Evolutionary conservation across 2,113 vertebrate genomes (phyloP).

Genomic region (Ptychochromis oligacanthus): DNA sequence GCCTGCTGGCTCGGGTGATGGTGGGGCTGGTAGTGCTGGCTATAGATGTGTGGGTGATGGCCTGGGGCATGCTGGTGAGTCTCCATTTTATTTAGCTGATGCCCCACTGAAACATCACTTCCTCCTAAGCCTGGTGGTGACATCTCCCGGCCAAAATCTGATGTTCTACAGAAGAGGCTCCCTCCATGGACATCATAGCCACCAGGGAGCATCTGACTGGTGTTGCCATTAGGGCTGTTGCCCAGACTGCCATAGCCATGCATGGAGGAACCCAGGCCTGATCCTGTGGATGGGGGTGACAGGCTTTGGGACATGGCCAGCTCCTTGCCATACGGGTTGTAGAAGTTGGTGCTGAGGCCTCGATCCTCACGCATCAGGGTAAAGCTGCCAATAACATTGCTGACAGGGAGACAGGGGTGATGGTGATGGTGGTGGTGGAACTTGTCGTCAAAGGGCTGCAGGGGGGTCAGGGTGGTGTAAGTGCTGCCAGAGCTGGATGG

Average conservation of each 20-base stretch:
- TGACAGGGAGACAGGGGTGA: conserved; percentile 84
- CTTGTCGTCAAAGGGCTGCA: conserved; percentile 86
- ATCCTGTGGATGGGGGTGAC: conserved; percentile 75
- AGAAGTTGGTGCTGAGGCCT: conserved; percentile 83
- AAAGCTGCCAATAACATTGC: conserved; percentile 87
- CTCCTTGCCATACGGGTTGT: conserved; percentile 85
- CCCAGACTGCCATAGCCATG: conserved; percentile 79
- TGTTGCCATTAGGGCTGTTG: conserved; percentile 70
- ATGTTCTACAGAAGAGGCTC: conserved; percentile 82
- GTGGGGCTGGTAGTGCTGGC: conserved; percentile 81
- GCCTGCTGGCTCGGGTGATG: conserved; percentile 77
- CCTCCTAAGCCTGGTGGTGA: conserved; percentile 77
- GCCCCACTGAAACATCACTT: conserved; percentile 69
- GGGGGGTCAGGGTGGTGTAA: conserved; percentile 84
- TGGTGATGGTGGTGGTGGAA: conserved; percentile 84
- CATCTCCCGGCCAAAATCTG: conserved; percentile 83
- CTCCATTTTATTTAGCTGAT: conserved; percentile 83
- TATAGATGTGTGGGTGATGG: conserved; percentile 81
- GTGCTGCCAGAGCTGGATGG: conserved; percentile 80
- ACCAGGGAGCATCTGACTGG: conserved; percentile 78
- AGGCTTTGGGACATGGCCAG: conserved; percentile 82
- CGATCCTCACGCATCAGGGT: conserved; percentile 86
- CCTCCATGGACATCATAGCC: conserved; percentile 82
- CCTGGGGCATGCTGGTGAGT: conserved; percentile 74
- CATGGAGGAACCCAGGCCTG: conserved; percentile 77